phyloP scores from a whole-genome alignment of 2,888 invertebrate species.

The Hypercompe scribonia region DNA sequence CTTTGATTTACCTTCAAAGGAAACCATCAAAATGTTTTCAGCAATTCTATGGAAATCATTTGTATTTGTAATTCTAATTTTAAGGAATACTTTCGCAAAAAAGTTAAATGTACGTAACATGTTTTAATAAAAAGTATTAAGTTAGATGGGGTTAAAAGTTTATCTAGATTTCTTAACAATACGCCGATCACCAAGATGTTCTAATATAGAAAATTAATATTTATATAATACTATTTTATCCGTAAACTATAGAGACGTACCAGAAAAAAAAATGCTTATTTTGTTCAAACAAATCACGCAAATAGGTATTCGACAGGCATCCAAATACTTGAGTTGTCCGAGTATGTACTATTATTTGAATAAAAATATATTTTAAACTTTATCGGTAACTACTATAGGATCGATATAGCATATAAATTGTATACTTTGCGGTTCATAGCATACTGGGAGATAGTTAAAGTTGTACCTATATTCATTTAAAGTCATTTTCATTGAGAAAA shows the following conservation, averaged over 20 bases:
- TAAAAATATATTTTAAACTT: no score
- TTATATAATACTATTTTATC: no score
- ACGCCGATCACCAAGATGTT: no score
- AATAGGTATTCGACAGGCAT: neutral
- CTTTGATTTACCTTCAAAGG: constrained; percentile 66
- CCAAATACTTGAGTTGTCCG: no score
- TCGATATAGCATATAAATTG: no score
- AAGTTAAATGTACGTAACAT: neutral
- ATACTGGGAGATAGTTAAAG: constrained; percentile 5
- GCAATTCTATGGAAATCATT: constrained; percentile 1
- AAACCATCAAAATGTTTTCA: constrained; percentile 46
- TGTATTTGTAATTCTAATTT: constrained; percentile 11
- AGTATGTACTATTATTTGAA: no score
- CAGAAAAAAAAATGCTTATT: neutral
- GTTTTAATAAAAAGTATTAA: neutral
- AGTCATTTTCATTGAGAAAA: constrained; percentile 28
- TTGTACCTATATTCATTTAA: constrained; percentile 29
- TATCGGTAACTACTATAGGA: no score
- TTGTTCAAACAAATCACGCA: neutral
- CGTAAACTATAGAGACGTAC: no score
- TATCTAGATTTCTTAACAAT: neutral
- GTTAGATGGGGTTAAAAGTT: neutral
- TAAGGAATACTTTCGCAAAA: neutral
- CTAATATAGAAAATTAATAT: no score
- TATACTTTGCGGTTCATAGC: no score